Base-by-base conservation (phyloP, 2,888 invertebrate genomes). In the Carcina quercana region DNA sequence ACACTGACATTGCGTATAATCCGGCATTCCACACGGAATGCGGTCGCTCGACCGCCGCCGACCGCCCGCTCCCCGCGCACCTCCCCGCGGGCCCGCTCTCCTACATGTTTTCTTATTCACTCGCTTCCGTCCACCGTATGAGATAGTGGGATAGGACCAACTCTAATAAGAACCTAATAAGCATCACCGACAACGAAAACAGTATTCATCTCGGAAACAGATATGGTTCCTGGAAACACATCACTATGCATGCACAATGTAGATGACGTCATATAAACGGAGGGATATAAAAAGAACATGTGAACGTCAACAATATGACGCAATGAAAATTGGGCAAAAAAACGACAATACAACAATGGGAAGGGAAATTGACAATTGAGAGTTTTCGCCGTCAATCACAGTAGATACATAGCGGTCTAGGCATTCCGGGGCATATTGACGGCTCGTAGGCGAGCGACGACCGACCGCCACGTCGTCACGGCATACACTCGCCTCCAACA, bases 11-110 rank as follows among this genome's bases (percentile, higher is more conserved):
- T 80, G 82, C 78, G 65, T 80, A 68, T 67, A 72, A 72, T 78
- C 80, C 74, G 76, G 75, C 74, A 82, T 76, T 71, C 72, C 78
- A 67, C 69, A 72, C 69, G 82, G 82, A 83, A 83, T 82, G 83
- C 79, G 80, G 82, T 76, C 82, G 80, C 59, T 50, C 61, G 64
- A 62, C 78, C 74, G 63, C 59, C 59, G 58, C 63, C 60, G 59
- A 63, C 57, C 59, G 60, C 44, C 63, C 59, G 63, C 68, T 66
- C 71, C 53, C 63, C 42, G 51, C 53, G 47, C 52, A 52, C 56
- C 56, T 55, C 50, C 54, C 48, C 48, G 55, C 45, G 50, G 52
- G 52, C 54, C 61, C 72, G 59, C 71, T 72, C 67, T 61, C 74
- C 70, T 69, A 70, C 71, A 66, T 73, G 63, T 75, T 73, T 80